phyloP scores from a whole-genome alignment of 2,797 vertebrate species.

The Sebastes goodei region DNA sequence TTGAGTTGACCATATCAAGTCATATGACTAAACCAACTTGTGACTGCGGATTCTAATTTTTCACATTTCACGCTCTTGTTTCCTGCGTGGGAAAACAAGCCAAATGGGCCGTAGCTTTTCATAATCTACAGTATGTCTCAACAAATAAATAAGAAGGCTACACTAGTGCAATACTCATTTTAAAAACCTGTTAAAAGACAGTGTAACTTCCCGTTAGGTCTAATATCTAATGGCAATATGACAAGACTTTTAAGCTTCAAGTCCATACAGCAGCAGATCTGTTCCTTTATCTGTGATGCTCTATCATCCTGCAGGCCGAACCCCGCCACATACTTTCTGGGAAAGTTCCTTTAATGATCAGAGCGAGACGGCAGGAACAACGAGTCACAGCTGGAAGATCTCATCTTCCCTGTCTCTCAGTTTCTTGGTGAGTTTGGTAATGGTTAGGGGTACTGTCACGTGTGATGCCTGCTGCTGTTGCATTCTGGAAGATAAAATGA shows the following conservation, averaged over 20 bases:
- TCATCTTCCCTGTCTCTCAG: conserved; percentile 89
- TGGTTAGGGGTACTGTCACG: conserved; percentile 83
- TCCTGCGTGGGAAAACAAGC: not conserved
- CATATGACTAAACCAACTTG: conserved; percentile 22
- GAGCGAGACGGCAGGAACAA: not conserved
- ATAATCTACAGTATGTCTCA: not conserved
- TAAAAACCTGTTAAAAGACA: not conserved
- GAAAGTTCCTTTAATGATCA: conserved; percentile 9
- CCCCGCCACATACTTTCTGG: not conserved
- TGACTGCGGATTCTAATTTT: conserved; percentile 6
- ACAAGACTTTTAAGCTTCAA: not conserved
- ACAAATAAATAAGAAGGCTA: conserved; percentile 34
- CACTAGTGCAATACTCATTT: not conserved
- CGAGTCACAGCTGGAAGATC: conserved; percentile 90
- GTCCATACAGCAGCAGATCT: not conserved
- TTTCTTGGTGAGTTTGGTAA: conserved; percentile 80
- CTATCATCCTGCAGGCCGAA: not conserved
- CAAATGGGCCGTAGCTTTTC: not conserved
- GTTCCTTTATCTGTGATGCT: not conserved
- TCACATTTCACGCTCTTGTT: not conserved
- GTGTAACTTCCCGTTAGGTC: not conserved
- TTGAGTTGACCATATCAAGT: not conserved
- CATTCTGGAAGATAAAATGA: conserved; percentile 32
- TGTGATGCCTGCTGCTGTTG: conserved; percentile 78
- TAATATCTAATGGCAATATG: not conserved